phyloP scores from a whole-genome alignment of 2,113 vertebrate genomes.

The Misgurnus anguillicaudatus region DNA sequence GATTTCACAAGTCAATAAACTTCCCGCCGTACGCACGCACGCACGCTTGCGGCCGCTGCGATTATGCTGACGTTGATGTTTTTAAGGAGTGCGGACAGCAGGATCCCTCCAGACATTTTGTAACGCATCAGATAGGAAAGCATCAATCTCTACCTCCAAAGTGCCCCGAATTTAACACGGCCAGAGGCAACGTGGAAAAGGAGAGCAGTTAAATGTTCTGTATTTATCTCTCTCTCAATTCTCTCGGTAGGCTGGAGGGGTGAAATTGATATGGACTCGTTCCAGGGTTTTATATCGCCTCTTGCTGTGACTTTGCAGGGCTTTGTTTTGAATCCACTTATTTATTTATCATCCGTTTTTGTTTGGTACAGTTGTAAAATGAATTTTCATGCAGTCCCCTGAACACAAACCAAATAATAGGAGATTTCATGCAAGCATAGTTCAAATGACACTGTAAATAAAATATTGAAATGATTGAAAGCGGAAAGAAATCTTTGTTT shows the following conservation, averaged over 20 bases:
- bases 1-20: slow-evolving; percentile 75
- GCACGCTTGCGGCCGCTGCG: slow-evolving; percentile 11
- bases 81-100: slow-evolving; percentile 56
- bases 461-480: slow-evolving; percentile 20
- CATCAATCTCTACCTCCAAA: slow-evolving; percentile 66
- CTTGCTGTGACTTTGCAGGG: slow-evolving; percentile 32
- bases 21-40: slow-evolving; percentile 31
- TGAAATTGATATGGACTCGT: slow-evolving; percentile 47
- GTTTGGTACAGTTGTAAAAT: not conserved
- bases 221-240: slow-evolving; percentile 41
- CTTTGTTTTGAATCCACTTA: slow-evolving; percentile 36
- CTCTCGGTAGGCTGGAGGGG: slow-evolving; percentile 29
- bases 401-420: slow-evolving; percentile 18
- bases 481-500: not conserved
- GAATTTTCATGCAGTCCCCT: slow-evolving; percentile 19
- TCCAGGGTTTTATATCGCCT: slow-evolving; percentile 30
- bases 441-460: not conserved
- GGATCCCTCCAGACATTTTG: slow-evolving; percentile 62
- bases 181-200: slow-evolving; percentile 43
- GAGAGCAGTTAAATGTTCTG: slow-evolving; percentile 43
- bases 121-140: slow-evolving; percentile 62
- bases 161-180: slow-evolving; percentile 54
- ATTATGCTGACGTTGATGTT: slow-evolving; percentile 66
- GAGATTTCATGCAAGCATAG: slow-evolving; percentile 15
- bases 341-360: slow-evolving; percentile 37